Percentiles rank a stretch among this genome's conserved stretches.
Conservation (phyloP, 2,888 invertebrate genomes). For the Limnephilus rhombicus region DNA sequence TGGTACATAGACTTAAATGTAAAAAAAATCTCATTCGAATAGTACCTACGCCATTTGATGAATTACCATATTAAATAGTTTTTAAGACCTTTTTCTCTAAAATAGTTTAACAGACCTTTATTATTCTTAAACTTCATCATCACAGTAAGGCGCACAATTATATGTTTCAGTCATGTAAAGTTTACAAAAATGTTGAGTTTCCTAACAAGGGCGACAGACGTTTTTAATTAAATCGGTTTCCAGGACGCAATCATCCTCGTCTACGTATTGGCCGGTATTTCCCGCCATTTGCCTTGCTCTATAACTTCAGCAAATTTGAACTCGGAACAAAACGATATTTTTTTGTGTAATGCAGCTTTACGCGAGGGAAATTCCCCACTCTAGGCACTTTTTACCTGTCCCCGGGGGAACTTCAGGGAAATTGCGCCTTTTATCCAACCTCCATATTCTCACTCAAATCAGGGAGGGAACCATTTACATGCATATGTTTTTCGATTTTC, state of each 20-base stretch:
- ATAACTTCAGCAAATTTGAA: conserved; percentile 20
- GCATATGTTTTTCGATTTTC: conserved; percentile 45
- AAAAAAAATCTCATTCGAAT: too few species aligned
- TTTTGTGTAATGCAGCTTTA: conserved; percentile 25
- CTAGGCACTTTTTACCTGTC: conserved; percentile 58
- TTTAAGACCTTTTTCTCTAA: too few species aligned
- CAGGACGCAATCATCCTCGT: not conserved
- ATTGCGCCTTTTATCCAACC: conserved; percentile 61
- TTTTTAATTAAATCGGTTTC: not conserved
- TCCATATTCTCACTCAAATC: conserved; percentile 51
- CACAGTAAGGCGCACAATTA: too few species aligned
- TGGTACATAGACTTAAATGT: too few species aligned
- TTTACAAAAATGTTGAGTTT: not conserved
- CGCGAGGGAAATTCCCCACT: conserved; percentile 17
- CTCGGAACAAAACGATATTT: not conserved
- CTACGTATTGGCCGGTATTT: not conserved
- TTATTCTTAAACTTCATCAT: too few species aligned
- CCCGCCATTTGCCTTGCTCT: not conserved
- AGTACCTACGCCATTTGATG: too few species aligned
- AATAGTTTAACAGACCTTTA: too few species aligned
- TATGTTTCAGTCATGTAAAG: not conserved
- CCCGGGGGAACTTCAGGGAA: conserved; percentile 57
- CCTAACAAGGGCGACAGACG: not conserved
- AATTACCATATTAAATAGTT: too few species aligned
- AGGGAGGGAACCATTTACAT: conserved; percentile 42